These are phyloP conservation scores for Arnoldichthys spilopterus DNA, from an alignment of 2,797 vertebrate genomes.

Conservation along the genomic window DNA sequence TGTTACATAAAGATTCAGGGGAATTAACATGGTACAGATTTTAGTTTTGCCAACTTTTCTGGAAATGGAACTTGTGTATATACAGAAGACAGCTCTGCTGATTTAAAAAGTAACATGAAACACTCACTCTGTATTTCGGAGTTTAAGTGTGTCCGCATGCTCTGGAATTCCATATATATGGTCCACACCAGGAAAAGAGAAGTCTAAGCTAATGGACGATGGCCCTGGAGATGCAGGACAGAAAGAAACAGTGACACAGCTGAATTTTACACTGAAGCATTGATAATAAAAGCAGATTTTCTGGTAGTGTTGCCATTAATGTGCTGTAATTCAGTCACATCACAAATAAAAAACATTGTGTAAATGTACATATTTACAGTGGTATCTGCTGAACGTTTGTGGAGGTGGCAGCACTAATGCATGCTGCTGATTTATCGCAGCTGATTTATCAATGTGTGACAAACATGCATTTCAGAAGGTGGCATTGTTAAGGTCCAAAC, in stretches of 20 bases:
- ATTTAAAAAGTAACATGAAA: not conserved
- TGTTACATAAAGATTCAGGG: no score
- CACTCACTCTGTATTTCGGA: constrained; percentile 91
- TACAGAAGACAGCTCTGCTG: not conserved
- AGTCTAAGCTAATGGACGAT: constrained; percentile 89
- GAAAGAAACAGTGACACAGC: not conserved
- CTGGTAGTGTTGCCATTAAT: no score
- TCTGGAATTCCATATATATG: constrained; percentile 94
- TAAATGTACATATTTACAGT: not conserved
- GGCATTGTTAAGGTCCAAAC: no score
- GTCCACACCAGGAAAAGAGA: constrained; percentile 90
- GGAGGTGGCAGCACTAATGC: not conserved
- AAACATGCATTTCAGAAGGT: no score
- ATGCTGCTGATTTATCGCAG: no score
- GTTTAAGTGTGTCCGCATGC: constrained; percentile 86
- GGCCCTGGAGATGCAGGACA: constrained; percentile 77
- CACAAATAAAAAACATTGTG: no score
- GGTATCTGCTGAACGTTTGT: not conserved
- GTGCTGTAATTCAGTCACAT: no score
- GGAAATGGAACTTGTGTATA: no score
- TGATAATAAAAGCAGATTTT: not conserved
- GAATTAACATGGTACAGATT: no score
- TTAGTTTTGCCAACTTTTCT: no score
- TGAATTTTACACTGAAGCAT: not conserved
- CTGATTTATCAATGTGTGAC: no score